Conservation (phyloP, 2,113 vertebrate genomes). For the Mesoclemmys tuberculata region DNA sequence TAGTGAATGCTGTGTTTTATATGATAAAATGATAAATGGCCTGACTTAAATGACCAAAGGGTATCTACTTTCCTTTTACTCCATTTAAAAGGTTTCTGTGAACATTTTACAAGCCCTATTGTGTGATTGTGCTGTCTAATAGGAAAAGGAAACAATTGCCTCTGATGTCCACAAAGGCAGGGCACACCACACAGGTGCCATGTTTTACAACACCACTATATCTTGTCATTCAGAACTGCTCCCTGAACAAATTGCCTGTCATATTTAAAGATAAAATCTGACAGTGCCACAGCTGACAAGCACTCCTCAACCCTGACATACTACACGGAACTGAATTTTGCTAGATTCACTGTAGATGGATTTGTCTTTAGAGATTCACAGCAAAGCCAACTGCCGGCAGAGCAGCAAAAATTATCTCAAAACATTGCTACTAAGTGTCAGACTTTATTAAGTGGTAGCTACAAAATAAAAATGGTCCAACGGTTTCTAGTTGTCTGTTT, state of each 20-base stretch:
- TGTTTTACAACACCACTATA: slow-evolving; percentile 79
- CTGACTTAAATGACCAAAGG: slow-evolving; percentile 65
- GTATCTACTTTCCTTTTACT: slow-evolving; percentile 49
- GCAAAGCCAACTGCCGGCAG: slow-evolving; percentile 48
- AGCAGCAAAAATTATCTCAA: slow-evolving; percentile 64
- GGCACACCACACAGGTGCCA: slow-evolving; percentile 69
- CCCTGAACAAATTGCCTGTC: slow-evolving; percentile 73
- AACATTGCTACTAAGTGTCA: slow-evolving; percentile 48
- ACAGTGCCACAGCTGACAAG: slow-evolving; percentile 66
- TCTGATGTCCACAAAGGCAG: slow-evolving; percentile 65
- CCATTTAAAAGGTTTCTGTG: slow-evolving; percentile 68
- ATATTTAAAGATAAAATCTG: slow-evolving; percentile 71
- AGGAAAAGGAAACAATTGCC: slow-evolving; percentile 63
- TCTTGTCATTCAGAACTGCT: slow-evolving; percentile 72
- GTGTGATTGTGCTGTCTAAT: slow-evolving; percentile 52
- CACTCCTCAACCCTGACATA: slow-evolving; percentile 61
- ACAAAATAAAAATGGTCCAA: neutral
- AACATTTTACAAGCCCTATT: slow-evolving; percentile 67
- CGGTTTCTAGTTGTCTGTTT: slow-evolving; percentile 4
- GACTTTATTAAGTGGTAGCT: slow-evolving; percentile 58
- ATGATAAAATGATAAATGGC: slow-evolving; percentile 72
- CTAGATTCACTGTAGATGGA: slow-evolving; percentile 55
- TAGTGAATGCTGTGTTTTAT: slow-evolving; percentile 47
- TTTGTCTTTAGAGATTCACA: slow-evolving; percentile 66
- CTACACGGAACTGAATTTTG: slow-evolving; percentile 48